Evolutionary conservation across 2,888 invertebrate genomes (phyloP).

Genomic region (Blomia tropicalis): DNA sequence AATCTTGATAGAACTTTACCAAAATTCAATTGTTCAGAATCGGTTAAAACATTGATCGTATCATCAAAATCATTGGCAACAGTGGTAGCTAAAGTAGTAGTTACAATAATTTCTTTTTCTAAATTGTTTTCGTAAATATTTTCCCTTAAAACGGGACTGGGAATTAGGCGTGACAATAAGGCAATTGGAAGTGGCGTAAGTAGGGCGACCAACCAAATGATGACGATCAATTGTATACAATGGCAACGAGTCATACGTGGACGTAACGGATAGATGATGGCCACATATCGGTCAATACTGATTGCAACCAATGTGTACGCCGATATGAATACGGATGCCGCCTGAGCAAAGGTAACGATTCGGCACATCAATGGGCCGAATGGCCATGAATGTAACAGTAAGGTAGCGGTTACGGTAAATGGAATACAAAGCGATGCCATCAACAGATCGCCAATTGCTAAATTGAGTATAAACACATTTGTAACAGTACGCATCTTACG

Average conservation of each 20-base stretch:
- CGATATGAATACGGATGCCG: conserved; percentile 37
- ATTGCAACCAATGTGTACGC: conserved; percentile 80
- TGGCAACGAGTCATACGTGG: conserved; percentile 59
- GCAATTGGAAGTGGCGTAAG: conserved; percentile 65
- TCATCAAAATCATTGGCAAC: neutral
- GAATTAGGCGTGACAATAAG: conserved; percentile 46
- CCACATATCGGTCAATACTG: conserved; percentile 57
- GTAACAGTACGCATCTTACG: conserved; percentile 73
- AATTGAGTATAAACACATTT: conserved; percentile 67
- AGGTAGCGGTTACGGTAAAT: conserved; percentile 64
- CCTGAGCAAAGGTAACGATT: conserved; percentile 61
- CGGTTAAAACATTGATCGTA: neutral
- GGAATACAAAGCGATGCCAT: conserved; percentile 82
- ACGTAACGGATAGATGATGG: conserved; percentile 50
- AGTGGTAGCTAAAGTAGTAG: neutral
- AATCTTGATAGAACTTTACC: neutral
- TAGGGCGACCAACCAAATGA: conserved; percentile 59
- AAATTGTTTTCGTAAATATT: neutral
- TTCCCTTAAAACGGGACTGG: neutral
- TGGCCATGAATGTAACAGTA: conserved; percentile 67
- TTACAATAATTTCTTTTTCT: neutral
- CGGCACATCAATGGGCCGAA: conserved; percentile 67
- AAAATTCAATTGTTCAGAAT: neutral
- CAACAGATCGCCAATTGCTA: conserved; percentile 72
- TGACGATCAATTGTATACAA: conserved; percentile 51